Base-by-base conservation (phyloP, 2,113 vertebrate species). In the Aleadryas rufinucha region DNA sequence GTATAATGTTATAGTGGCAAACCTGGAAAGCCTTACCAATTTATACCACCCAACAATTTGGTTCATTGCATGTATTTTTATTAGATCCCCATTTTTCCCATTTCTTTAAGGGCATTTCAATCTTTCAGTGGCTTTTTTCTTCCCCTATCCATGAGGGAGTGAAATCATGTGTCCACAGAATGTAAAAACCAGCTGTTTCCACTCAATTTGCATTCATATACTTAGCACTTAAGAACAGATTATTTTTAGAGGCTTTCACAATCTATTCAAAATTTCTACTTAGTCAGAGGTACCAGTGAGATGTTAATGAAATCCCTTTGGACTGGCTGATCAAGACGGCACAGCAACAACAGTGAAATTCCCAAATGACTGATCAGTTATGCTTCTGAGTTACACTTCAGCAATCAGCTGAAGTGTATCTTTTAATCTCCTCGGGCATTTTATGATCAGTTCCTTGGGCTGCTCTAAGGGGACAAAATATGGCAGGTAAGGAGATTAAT, bases 171-270 rank as follows among this genome's bases (percentile, higher is more conserved):
- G 5, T 70, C 65, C 77, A 84, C 65, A 74, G 56, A 82, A 81
- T 54, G 52, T 70, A 84, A 92, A 54, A 86, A 92, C 54, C 91
- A 95, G 91, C 94, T 95, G 76, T 78, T 96, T 84, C 91, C 75
- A 95, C 52, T 96, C 77, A 66, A 19, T 95, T 96, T 92, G 68
- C 72, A 87, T 87, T 92, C 84, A 79, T 49, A 64, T 75, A 47
- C 49, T 89, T 82, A 75, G 82, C 74, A 87, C 77, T 95, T 87
- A n/a, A 71, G 86, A 91, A 18, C 2, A 84, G 74, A 84, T 84
- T 56, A 60, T 77, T 94, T 94, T 65, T 93, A 82, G 64, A 68
- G 74, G 69, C 78, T 91, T 89, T 94, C 89, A 94, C 61, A 87
- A 89, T 79, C 65, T 87, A 63, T 68, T 91, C 65, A 91, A 68